Conservation (phyloP, 2,888 invertebrate species). For the Watsonalla cultraria region DNA sequence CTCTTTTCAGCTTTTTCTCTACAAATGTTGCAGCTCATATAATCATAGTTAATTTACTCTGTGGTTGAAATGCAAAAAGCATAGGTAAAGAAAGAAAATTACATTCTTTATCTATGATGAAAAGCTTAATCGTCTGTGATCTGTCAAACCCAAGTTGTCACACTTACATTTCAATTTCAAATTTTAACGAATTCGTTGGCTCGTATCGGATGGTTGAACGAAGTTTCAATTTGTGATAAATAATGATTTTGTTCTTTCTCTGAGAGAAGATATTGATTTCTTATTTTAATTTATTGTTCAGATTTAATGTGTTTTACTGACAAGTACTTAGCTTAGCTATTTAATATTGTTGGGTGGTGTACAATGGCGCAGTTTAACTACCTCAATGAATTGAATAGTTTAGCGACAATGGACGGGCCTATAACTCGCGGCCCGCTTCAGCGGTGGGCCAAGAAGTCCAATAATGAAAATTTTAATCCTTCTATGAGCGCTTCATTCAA, state of each 20-base stretch:
- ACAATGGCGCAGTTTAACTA: constrained; percentile 89
- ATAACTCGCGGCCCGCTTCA: constrained; percentile 87
- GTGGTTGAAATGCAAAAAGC: too few species aligned
- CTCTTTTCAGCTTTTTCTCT: too few species aligned
- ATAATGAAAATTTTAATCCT: constrained; percentile 79
- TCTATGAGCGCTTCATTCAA: constrained; percentile 59
- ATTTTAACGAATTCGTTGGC: too few species aligned
- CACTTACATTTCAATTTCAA: too few species aligned
- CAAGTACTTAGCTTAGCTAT: constrained; percentile 4
- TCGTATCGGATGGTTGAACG: not conserved
- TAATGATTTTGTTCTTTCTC: constrained; percentile 19
- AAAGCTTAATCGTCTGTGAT: too few species aligned
- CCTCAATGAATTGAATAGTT: constrained; percentile 87
- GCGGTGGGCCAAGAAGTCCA: constrained; percentile 87
- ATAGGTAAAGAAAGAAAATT: too few species aligned
- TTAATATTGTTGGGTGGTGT: constrained; percentile 1
- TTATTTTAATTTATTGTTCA: not conserved
- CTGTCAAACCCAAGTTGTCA: too few species aligned
- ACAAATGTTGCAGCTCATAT: too few species aligned
- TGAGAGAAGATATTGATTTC: constrained; percentile 11
- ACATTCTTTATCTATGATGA: too few species aligned
- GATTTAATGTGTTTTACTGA: constrained; percentile 6
- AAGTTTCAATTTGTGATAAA: not conserved
- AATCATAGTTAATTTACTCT: too few species aligned
- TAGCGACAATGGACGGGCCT: constrained; percentile 88